These are phyloP conservation scores for Apteryx owenii DNA, from an alignment of 2,113 vertebrate species.

Conservation along the genomic window DNA sequence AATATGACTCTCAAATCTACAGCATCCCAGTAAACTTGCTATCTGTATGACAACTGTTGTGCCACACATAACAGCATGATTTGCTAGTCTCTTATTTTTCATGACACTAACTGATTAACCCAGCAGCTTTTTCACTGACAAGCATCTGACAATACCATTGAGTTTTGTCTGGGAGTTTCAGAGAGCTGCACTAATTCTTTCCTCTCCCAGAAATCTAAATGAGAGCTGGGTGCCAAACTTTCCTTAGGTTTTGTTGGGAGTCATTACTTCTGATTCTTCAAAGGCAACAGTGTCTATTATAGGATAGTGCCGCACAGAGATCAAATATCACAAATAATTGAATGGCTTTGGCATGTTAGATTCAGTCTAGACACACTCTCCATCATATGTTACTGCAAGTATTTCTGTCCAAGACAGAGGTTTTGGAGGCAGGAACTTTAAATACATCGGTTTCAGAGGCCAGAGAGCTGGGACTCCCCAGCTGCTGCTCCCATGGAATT, in stretches of 20 bases:
- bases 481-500: neutral
- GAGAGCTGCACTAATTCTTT: neutral
- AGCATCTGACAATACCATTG: rapidly evolving
- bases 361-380: neutral
- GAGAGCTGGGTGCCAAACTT: neutral
- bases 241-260: neutral
- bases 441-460: neutral
- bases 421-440: neutral
- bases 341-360: neutral
- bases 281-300: neutral
- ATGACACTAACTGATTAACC: rapidly evolving
- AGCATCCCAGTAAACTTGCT: neutral
- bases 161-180: neutral
- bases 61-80: rapidly evolving
- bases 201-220: neutral
- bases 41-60: rapidly evolving
- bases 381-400: neutral
- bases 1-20: neutral
- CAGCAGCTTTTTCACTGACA: neutral
- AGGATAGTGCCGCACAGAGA: neutral
- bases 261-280: neutral
- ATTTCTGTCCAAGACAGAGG: neutral
- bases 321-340: neutral
- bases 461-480: neutral
- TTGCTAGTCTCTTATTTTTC: neutral